These are phyloP conservation scores for Dione vanillae DNA, from an alignment of 2,888 invertebrate species.

Conservation along the genomic window DNA sequence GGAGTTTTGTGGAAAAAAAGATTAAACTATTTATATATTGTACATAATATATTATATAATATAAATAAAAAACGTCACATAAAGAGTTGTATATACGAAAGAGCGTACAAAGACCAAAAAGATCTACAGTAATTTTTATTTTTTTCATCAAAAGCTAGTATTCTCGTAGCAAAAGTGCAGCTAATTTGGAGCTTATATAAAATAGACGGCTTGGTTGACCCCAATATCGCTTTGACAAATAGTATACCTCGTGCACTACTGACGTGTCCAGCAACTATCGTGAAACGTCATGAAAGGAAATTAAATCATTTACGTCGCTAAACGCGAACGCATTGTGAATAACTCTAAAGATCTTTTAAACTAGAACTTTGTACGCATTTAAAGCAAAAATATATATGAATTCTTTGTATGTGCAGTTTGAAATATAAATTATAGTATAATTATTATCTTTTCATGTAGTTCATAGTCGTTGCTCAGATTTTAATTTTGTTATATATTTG, in stretches of 20 bases:
- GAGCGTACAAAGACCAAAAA: slow-evolving; percentile 22
- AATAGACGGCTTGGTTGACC: slow-evolving; percentile 32
- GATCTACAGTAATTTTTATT: slow-evolving; percentile 23
- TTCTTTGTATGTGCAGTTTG: background rate
- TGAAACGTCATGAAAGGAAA: slow-evolving; percentile 22
- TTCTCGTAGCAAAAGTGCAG: slow-evolving; percentile 29
- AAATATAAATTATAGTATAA: slow-evolving; percentile 10
- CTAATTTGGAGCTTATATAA: slow-evolving; percentile 34
- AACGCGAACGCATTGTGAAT: background rate
- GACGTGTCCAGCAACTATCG: background rate
- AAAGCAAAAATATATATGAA: slow-evolving; percentile 1
- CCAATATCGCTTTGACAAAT: slow-evolving; percentile 23
- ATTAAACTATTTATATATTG: background rate
- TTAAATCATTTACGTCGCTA: slow-evolving; percentile 15
- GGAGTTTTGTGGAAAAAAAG: background rate
- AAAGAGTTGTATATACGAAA: background rate
- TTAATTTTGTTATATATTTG: background rate
- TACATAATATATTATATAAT: slow-evolving; percentile 2
- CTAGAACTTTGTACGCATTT: background rate
- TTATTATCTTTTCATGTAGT: background rate
- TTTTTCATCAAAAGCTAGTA: slow-evolving; percentile 23
- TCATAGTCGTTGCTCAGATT: background rate
- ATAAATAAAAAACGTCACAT: slow-evolving; percentile 18
- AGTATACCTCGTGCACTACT: background rate
- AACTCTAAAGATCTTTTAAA: slow-evolving; percentile 18